Evolutionary conservation across 2,113 vertebrate species (phyloP).

Genomic region (Melanotaenia duboulayi): DNA sequence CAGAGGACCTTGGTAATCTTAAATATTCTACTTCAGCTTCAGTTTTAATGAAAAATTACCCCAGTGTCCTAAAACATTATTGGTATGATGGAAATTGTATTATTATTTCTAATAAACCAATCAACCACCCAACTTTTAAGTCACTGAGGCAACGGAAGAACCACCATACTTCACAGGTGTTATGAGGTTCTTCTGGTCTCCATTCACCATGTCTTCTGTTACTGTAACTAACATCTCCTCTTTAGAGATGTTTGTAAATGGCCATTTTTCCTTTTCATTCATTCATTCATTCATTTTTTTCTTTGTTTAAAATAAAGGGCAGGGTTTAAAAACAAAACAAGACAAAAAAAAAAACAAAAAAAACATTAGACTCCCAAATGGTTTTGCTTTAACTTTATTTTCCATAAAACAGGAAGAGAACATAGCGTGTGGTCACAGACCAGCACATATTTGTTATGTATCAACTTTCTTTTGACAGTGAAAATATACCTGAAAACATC

Average conservation of each 20-base stretch:
- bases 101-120: not conserved
- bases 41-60: no score
- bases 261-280: no score
- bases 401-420: conserved; percentile 34
- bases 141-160: not conserved
- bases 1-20: no score
- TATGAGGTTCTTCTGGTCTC: no score
- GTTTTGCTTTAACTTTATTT: conserved; percentile 61
- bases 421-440: conserved; percentile 50
- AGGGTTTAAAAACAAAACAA: no score
- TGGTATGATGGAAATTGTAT: not conserved
- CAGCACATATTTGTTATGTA: conserved; percentile 12
- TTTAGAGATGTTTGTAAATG: no score
- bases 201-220: no score
- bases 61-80: not conserved
- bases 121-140: not conserved
- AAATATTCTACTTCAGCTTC: no score
- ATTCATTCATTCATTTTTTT: no score
- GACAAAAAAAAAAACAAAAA: not conserved
- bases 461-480: conserved; percentile 19
- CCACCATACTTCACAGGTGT: no score
- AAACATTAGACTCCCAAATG: conserved; percentile 1
- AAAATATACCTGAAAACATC: conserved; percentile 15
- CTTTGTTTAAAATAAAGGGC: no score
- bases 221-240: no score